Conservation (phyloP, 2,797 vertebrate species). For the Gastrophryne carolinensis region DNA sequence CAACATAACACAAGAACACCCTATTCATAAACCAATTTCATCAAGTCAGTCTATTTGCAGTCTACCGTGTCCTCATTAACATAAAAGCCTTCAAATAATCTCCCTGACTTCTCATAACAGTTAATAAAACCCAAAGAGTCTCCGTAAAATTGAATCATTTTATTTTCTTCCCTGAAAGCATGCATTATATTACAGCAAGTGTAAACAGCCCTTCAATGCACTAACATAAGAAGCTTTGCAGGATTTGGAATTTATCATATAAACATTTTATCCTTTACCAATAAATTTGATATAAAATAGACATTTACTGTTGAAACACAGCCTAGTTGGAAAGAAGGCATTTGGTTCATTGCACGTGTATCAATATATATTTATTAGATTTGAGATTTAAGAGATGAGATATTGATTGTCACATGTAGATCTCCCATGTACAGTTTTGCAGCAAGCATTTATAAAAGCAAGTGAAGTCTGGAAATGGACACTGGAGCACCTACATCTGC, state of each 20-base stretch:
- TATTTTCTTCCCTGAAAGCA: constrained; percentile 67
- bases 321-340: constrained; percentile 66
- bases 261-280: constrained; percentile 40
- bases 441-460: too few relatives aligned
- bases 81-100: neutral
- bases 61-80: neutral
- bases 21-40: too few relatives aligned
- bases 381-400: too few relatives aligned
- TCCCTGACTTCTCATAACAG: neutral
- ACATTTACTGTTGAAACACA: constrained; percentile 51
- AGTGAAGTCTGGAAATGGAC: too few relatives aligned
- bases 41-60: neutral
- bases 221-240: constrained; percentile 64
- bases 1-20: too few relatives aligned
- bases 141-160: constrained; percentile 51
- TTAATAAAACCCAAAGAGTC: constrained; percentile 22
- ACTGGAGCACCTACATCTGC: too few relatives aligned
- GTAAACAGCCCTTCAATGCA: constrained; percentile 81
- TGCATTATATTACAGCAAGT: constrained; percentile 81
- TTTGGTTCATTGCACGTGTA: constrained; percentile 71
- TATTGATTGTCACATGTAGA: constrained; percentile 69
- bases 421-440: constrained; percentile 36
- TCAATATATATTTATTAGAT: too few relatives aligned
- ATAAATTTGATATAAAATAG: constrained; percentile 50
- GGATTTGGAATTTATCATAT: constrained; percentile 78